Base-by-base conservation (phyloP, 2,888 invertebrate species). In the Lamellibrachia satsuma region DNA sequence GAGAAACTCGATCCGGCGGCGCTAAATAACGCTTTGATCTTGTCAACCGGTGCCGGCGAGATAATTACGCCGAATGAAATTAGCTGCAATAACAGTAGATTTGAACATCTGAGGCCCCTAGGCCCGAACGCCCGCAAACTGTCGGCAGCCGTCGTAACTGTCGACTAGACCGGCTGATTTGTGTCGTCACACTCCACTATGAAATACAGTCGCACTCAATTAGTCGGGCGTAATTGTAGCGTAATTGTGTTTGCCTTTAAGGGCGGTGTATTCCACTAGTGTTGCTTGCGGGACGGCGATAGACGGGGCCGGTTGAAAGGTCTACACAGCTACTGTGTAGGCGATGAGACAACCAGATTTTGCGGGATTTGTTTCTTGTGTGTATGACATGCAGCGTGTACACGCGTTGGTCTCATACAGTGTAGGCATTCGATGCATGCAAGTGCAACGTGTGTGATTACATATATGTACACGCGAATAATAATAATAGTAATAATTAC, bases 231-330 rank as follows among this genome's bases (percentile, higher is more conserved):
- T 75, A 75, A 75, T 75, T 75, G 75, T 75, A 75, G 75, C 75
- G 75, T 75, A 75, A 75, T 75, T 75, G 75, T 75, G 75, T 75
- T 75, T 75, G 75, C 75, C 75, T 75, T 75, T 75, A 75, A n/a
- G 75, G n/a, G 75, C 11, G n/a, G 75, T 9, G 2, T 55, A 7
- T 55, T 55, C 55, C 55, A 55, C 55, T 7, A 55, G 75, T 22
- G 75, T 75, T 75, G 75, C n/a, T 6, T 75, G n/a, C 75, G 22
- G 15, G 75, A 22, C 55, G 75, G 22, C 75, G 3, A 75, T n/a
- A n/a, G 22, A 75, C 75, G 6, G 8, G 2, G 15, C 22, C 22
- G 1, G 75, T 75, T 4, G 22, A 75, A 22, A 22, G 75, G 75
- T 75, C 22, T 6, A 75, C 22, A 75, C 15, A 22, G 60, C 55